phyloP scores from a whole-genome alignment of 2,888 invertebrate species.

The Hirtodrosophila histrioides region DNA sequence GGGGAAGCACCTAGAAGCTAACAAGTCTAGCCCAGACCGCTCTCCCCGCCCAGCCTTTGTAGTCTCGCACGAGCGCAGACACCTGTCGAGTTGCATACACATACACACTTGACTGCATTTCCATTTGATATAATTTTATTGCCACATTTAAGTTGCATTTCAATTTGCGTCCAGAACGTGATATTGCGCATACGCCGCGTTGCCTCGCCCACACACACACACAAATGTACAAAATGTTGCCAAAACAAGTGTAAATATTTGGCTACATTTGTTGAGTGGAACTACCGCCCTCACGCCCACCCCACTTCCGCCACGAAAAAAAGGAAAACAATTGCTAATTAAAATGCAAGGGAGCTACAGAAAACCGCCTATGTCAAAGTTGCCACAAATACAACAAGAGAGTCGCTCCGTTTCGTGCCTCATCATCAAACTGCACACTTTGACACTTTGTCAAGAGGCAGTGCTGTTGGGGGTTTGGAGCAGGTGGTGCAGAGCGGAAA shows the following conservation, averaged over 20 bases:
- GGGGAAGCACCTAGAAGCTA: slow-evolving; percentile 62
- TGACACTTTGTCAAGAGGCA: slow-evolving; percentile 40
- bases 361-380: slow-evolving; percentile 46
- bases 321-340: slow-evolving; percentile 60
- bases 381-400: slow-evolving; percentile 33
- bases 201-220: slow-evolving; percentile 1
- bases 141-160: slow-evolving; percentile 74
- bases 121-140: slow-evolving; percentile 71
- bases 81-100: slow-evolving; percentile 56
- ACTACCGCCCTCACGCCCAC: not conserved
- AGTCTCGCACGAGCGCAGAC: slow-evolving; percentile 56
- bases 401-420: slow-evolving; percentile 38
- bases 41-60: slow-evolving; percentile 26
- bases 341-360: slow-evolving; percentile 65
- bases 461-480: not conserved
- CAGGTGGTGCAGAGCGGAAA: slow-evolving; percentile 16
- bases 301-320: slow-evolving; percentile 4
- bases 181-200: slow-evolving; percentile 60
- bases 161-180: slow-evolving; percentile 65
- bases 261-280: slow-evolving; percentile 61
- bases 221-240: slow-evolving; percentile 27
- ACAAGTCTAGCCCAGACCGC: slow-evolving; percentile 62
- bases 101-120: slow-evolving; percentile 57
- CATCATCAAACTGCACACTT: slow-evolving; percentile 56
- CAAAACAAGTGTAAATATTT: slow-evolving; percentile 74